A percentile compares a stretch with the other conserved stretches of the same genome.
Evolutionary conservation across 2,797 vertebrate species (phyloP).

Genomic region (Serranus cabrilla): DNA sequence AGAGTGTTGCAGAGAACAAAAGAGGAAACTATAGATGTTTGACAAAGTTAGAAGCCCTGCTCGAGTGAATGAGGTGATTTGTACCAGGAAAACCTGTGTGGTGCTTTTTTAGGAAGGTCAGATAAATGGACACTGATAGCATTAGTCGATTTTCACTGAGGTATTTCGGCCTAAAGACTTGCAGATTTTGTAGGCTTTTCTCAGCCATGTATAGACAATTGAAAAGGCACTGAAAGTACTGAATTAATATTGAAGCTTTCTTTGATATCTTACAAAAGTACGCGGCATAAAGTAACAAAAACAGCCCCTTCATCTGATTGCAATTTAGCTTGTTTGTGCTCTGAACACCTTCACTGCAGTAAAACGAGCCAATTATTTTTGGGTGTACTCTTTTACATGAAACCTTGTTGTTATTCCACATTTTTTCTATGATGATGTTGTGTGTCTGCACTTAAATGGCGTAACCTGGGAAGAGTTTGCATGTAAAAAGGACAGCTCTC

Average conservation of each 20-base stretch:
- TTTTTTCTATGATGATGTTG: neutral
- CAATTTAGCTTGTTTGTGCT: neutral
- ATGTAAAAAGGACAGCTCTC: no score
- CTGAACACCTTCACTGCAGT: neutral
- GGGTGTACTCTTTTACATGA: neutral
- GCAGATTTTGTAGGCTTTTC: neutral
- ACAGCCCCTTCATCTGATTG: neutral
- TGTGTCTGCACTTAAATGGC: no score
- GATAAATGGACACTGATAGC: neutral
- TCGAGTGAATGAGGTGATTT: neutral
- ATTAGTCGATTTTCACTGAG: neutral
- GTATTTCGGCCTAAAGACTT: slow-evolving; percentile 1
- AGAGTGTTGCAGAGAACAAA: slow-evolving; percentile 19
- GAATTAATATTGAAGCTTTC: neutral
- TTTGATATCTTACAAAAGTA: neutral
- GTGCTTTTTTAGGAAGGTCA: neutral
- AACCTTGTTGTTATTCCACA: neutral
- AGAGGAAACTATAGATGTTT: slow-evolving; percentile 10
- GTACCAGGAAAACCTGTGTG: neutral
- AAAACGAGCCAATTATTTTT: neutral
- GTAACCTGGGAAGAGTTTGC: no score
- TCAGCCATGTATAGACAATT: neutral
- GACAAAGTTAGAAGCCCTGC: neutral
- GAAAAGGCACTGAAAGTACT: neutral
- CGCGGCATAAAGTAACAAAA: neutral